These are phyloP conservation scores for Tachina grossa DNA, from an alignment of 2,888 invertebrate species.

Conservation along the genomic window DNA sequence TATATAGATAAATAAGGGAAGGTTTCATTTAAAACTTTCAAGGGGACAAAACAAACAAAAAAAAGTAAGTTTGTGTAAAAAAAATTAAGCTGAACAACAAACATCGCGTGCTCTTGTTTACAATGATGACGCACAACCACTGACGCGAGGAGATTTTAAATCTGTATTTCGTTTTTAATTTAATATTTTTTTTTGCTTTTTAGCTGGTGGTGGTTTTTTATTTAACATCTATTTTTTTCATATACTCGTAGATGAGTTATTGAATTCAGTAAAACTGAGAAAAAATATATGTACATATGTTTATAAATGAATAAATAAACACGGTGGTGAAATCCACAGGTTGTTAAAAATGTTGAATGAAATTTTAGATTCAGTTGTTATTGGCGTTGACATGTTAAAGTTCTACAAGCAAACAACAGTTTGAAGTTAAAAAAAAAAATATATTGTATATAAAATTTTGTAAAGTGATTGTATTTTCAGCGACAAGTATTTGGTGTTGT, in stretches of 20 bases:
- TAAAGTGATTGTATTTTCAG: conserved; percentile 5
- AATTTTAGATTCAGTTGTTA: conserved; percentile 68
- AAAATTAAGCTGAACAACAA: conserved; percentile 45
- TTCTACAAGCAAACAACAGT: conserved; percentile 46
- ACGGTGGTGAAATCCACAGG: conserved; percentile 64
- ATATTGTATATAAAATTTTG: conserved; percentile 5
- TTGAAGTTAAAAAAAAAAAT: conserved; percentile 7
- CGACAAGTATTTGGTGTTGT: neutral
- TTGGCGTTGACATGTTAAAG: conserved; percentile 67
- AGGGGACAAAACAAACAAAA: conserved; percentile 2
- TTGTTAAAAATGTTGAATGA: conserved; percentile 61
- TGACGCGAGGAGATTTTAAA: conserved; percentile 64
- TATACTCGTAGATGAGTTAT: conserved; percentile 57
- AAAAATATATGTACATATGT: conserved; percentile 3
- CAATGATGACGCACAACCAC: conserved; percentile 68
- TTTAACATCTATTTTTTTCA: conserved; percentile 32
- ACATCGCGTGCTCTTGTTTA: conserved; percentile 72
- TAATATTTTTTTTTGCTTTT: conserved; percentile 4
- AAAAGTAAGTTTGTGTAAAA: conserved; percentile 6
- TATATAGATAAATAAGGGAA: conserved; percentile 31
- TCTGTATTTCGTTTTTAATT: conserved; percentile 23
- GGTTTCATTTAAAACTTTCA: conserved; percentile 35
- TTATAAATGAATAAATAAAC: conserved; percentile 18
- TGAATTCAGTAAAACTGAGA: conserved; percentile 55
- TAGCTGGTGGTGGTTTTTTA: conserved; percentile 14